phyloP scores from a whole-genome alignment of 2,888 invertebrate genomes.

The Rotaria socialis region DNA sequence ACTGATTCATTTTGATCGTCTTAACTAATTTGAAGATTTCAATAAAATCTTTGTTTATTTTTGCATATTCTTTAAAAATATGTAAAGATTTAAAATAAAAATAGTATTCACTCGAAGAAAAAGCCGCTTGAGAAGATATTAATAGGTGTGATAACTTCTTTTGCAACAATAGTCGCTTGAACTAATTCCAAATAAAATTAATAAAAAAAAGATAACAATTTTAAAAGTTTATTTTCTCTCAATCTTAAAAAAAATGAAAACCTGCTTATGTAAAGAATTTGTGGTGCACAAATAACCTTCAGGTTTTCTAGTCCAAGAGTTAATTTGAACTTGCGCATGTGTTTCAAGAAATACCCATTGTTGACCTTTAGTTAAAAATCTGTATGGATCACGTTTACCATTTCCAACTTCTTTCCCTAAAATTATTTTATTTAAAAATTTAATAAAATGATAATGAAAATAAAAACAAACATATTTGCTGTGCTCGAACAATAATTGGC shows the following conservation, averaged over 20 bases:
- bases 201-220: too few species aligned
- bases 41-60: too few species aligned
- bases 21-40: too few species aligned
- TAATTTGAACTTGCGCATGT: conserved; percentile 83
- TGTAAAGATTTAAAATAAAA: too few species aligned
- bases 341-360: conserved; percentile 95
- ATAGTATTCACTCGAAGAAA: background rate
- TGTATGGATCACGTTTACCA: conserved; percentile 81
- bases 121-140: background rate
- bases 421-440: too few species aligned
- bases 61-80: too few species aligned
- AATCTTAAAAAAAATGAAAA: too few species aligned
- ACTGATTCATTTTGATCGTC: too few species aligned
- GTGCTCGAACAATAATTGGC: conserved; percentile 77
- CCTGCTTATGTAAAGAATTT: background rate
- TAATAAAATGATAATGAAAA: background rate
- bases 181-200: background rate
- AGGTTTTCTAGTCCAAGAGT: conserved; percentile 64
- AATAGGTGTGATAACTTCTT: background rate
- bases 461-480: conserved; percentile 70
- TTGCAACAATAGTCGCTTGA: background rate
- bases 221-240: too few species aligned
- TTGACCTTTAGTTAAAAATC: conserved; percentile 88
- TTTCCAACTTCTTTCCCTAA: conserved; percentile 77
- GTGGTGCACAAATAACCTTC: background rate